These are phyloP conservation scores for Drosophila tsacasi DNA, from an alignment of 1,140 invertebrate genomes.

Conservation along the genomic window DNA sequence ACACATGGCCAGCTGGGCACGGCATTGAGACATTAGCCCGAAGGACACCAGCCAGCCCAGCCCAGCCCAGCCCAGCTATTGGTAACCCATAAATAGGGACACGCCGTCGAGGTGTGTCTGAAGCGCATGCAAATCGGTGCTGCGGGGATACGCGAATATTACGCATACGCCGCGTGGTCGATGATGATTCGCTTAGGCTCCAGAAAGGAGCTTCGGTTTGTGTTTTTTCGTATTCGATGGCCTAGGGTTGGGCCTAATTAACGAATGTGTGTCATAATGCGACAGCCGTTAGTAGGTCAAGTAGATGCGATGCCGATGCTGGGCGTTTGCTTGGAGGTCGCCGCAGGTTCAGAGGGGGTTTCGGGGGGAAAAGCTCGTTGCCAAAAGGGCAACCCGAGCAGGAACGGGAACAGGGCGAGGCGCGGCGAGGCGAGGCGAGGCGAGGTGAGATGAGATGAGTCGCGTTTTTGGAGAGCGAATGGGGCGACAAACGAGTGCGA, in stretches of 20 bases:
- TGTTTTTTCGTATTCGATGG: constrained; percentile 1
- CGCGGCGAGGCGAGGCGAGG: constrained; percentile 3
- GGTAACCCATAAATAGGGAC: constrained; percentile 51
- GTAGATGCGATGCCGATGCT: constrained; percentile 67
- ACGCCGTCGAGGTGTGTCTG: constrained; percentile 43
- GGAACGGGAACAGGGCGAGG: constrained; percentile 18
- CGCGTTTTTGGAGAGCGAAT: constrained; percentile 50
- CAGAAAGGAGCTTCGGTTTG: constrained; percentile 4
- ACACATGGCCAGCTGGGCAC: constrained; percentile 64
- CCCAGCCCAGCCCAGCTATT: constrained; percentile 34
- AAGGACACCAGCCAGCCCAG: constrained; percentile 48
- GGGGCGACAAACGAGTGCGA: constrained; percentile 50
- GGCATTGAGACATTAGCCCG: constrained; percentile 78
- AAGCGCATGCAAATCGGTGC: constrained; percentile 35
- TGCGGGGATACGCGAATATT: constrained; percentile 29
- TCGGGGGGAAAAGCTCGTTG: constrained; percentile 46
- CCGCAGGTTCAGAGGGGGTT: constrained; percentile 30
- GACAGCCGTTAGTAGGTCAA: constrained; percentile 81
- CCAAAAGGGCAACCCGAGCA: constrained; percentile 53
- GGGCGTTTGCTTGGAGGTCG: constrained; percentile 71
- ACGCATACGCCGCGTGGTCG: constrained; percentile 49
- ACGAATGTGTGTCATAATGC: constrained; percentile 82
- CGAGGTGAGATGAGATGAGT: constrained; percentile 30
- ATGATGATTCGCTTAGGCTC: constrained; percentile 14
- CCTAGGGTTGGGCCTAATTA: constrained; percentile 67